Base-by-base conservation (phyloP, 2,113 vertebrate genomes). In the Vulpes vulpes region DNA sequence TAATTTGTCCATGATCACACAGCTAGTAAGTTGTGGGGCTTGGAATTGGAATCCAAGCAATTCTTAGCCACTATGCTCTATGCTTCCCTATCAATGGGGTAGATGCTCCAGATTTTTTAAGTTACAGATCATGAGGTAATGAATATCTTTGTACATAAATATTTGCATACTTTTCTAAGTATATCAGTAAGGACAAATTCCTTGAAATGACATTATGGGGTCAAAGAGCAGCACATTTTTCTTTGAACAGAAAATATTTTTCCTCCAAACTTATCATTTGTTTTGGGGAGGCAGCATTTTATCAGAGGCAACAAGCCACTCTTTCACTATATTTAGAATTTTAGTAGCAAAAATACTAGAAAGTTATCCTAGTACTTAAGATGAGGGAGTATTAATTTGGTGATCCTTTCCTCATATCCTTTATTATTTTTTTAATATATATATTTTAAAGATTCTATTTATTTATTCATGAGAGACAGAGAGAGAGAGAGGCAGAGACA, bases 151-250 rank as follows among this genome's bases (percentile, higher is more conserved):
- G 53, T 69, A 60, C 6, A 60, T 67, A 95, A 69, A 91, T 22
- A 71, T 79, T 81, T 89, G 64, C 62, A 93, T 65, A 43, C 59
- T 78, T 86, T 69, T 78, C 74, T 60, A 79, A 79, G 49, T 86
- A 43, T 78, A 87, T 87, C 73, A n/a, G 10, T 79, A 49, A 59
- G 4, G 62, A 22, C 22, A 94, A 59, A 59, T 94, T 76, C 53
- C 22, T 88, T 94, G 53, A 88, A 71, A 88, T 71, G 27, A 59
- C 20, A 80, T 79, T 55, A 57, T 35, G 74, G 30, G 27, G 7
- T 87, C 53, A 67, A 79, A 88, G 67, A 80, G 30, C 7, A 51
- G 27, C 35, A 60, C 51, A 59, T 49, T 87, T 69, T 87, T 60
- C 49, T 51, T 69, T 43, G 38, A 88, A 71, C 30, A 73, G 92